A percentile compares a stretch with the other conserved stretches of the same genome.
Evolutionary conservation across 2,888 invertebrate species (phyloP).

Genomic region (Apantesis nais): DNA sequence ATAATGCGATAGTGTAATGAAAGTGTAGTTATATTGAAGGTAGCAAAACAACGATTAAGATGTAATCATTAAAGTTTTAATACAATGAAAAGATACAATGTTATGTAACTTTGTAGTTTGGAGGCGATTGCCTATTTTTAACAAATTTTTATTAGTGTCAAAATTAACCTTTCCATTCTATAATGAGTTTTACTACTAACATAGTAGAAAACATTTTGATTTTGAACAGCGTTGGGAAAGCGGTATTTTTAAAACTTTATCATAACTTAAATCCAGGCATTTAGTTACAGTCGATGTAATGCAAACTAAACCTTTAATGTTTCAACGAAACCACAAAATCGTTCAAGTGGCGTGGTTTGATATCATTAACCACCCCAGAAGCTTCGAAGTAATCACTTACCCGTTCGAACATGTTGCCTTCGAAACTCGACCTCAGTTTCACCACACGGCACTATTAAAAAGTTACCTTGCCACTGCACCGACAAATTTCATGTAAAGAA

Average conservation of each 20-base stretch:
- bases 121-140: background rate
- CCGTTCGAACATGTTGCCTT: conserved; percentile 24
- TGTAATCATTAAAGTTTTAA: background rate
- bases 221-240: background rate
- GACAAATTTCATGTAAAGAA: conserved; percentile 28
- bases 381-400: conserved; percentile 25
- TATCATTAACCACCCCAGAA: conserved; percentile 33
- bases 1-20: conserved; percentile 42
- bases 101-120: background rate
- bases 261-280: too few species aligned
- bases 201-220: background rate
- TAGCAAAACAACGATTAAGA: background rate
- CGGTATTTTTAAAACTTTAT: too few species aligned
- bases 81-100: background rate
- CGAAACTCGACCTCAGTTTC: conserved; percentile 25
- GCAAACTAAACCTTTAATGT: background rate
- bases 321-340: background rate
- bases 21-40: conserved; percentile 16
- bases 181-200: too few species aligned
- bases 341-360: conserved; percentile 6
- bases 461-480: conserved; percentile 16
- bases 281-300: background rate
- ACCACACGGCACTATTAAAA: conserved; percentile 23
- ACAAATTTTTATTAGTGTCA: background rate
- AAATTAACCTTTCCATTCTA: background rate